Base-by-base conservation (phyloP, 2,797 vertebrate genomes). In the Furcifer pardalis region DNA sequence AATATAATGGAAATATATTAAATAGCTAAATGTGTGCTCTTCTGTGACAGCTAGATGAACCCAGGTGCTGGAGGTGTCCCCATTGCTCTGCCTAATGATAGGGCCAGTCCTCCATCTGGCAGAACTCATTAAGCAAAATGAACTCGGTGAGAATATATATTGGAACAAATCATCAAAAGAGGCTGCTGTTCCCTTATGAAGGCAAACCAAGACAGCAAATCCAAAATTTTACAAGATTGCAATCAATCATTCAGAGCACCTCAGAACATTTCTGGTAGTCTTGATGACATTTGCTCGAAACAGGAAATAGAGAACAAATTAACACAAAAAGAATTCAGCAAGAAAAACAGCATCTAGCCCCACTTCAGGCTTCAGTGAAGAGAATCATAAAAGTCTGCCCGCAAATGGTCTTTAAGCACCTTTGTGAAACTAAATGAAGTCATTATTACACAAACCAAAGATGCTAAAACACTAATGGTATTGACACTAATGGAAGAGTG, bases 321-420 rank as follows among this genome's bases (percentile, higher is more conserved):
- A 76, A 46, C 60, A 49, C 15, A 60, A 4, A 44, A 40, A 62
- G n/a, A 46, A 52, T 66, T 52, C 72, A 83, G 72, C 25, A 65
- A 76, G 44, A 25, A 84, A 63, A 63, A 77, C n/a, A 44, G n/a
- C 21, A 77, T 56, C 35, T 21, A n/a, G 25, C 10, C 10, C 56
- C 84, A 78, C 10, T 62, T 46, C n/a, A 82, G 87, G 15, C 42
- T 89, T 71, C 25, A 90, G 68, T 81, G 49, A n/a, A 37, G 49
- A 77, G 21, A 71, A 59, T 17, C 77, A 21, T 10, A 69, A 62
- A 5, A 52, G 76, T 21, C 52, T 40, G n/a, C 40, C 40, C 17
- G 52, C 52, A 56, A 56, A 56, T 23, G 21, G 15, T 19, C 52
- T 56, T 56, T 73, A 73, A 73, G 71, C 44, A 62, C 2, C 3